These are phyloP conservation scores for Pangasius mekongensis DNA, from an alignment of 2,797 vertebrate species.

Conservation along the genomic window DNA sequence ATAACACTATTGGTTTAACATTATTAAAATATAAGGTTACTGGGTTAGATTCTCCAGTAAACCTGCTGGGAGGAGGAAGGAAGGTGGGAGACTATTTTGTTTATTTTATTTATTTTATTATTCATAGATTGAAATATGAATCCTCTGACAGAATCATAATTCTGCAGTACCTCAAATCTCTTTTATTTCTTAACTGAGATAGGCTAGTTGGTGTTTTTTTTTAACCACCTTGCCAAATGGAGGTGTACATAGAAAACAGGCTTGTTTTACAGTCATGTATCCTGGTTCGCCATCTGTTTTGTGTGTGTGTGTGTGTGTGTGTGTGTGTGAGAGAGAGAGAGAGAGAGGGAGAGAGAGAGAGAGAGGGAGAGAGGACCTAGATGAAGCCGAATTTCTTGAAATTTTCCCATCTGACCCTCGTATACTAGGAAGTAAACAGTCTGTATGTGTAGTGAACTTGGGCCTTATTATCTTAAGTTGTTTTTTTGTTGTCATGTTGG, in stretches of 20 bases:
- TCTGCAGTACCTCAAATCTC: background rate
- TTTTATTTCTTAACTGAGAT: background rate
- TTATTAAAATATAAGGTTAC: background rate
- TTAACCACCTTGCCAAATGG: conserved; percentile 60
- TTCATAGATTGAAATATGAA: background rate
- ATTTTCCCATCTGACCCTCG: background rate
- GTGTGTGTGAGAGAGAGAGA: conserved; percentile 54
- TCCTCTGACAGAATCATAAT: background rate
- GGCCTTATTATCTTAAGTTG: conserved; percentile 23
- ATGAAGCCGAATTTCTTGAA: conserved; percentile 3
- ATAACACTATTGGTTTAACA: no score
- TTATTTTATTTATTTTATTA: background rate
- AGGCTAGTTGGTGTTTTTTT: background rate
- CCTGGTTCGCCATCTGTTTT: conserved; percentile 74
- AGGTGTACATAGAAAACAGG: conserved; percentile 74
- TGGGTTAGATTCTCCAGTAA: background rate
- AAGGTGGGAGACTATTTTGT: background rate
- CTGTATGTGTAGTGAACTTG: background rate
- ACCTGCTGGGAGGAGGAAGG: background rate
- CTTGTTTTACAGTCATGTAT: conserved; percentile 78
- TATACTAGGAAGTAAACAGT: conserved; percentile 12
- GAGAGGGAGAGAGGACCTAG: background rate
- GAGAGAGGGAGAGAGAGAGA: conserved; percentile 11
- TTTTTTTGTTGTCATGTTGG: background rate
- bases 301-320: conserved; percentile 43